These are phyloP conservation scores for Trichonephila clavata DNA, from an alignment of 1,140 invertebrate genomes.

Conservation along the genomic window DNA sequence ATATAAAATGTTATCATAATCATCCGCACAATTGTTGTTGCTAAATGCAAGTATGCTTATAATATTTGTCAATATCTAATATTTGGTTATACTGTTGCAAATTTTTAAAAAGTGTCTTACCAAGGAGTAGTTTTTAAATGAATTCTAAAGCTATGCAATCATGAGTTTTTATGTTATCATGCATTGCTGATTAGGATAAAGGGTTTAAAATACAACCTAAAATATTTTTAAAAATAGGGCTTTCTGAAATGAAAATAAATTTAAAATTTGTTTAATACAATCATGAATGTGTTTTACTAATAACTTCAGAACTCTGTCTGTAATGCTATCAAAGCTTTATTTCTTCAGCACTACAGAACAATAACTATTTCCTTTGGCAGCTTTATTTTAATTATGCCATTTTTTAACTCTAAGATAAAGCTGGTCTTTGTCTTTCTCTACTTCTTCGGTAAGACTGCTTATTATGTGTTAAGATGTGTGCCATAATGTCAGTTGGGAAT, in stretches of 20 bases:
- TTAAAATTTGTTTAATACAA: neutral
- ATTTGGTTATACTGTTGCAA: neutral
- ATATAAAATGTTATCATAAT: slow-evolving; percentile 10
- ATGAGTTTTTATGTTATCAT: neutral
- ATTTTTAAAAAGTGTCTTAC: slow-evolving; percentile 18
- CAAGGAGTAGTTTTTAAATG: neutral
- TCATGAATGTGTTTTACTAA: neutral
- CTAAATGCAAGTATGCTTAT: slow-evolving; percentile 7
- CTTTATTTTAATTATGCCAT: neutral
- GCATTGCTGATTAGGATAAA: neutral
- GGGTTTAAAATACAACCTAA: neutral
- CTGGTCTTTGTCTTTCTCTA: slow-evolving; percentile 13
- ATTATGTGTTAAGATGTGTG: slow-evolving; percentile 24
- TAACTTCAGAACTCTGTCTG: neutral
- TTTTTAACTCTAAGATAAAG: neutral
- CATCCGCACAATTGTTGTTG: slow-evolving; percentile 28
- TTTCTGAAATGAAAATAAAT: neutral
- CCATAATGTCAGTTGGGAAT: neutral
- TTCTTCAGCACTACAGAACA: too few species aligned
- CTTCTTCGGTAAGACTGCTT: slow-evolving; percentile 31
- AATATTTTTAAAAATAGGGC: too few species aligned
- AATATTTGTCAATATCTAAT: slow-evolving; percentile 13
- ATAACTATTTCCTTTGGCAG: too few species aligned
- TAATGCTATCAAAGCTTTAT: neutral
- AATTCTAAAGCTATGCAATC: neutral